phyloP scores from a whole-genome alignment of 2,113 vertebrate genomes.

The Alces alces region DNA sequence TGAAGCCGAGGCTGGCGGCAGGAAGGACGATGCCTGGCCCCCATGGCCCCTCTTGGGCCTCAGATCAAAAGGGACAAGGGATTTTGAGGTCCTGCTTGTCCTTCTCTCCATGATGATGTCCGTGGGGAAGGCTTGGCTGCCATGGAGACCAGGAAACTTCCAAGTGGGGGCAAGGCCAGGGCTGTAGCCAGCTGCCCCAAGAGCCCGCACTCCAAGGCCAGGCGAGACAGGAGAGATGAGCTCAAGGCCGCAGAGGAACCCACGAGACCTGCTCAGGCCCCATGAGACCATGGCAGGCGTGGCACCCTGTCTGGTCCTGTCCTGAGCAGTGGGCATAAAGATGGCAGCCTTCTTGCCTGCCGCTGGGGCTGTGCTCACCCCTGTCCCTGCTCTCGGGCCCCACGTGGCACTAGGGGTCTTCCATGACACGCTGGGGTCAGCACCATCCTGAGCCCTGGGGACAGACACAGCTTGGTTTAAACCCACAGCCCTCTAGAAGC shows the following conservation, averaged over 20 bases:
- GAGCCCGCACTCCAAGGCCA: too few species aligned
- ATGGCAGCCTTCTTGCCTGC: neutral
- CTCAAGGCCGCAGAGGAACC: neutral
- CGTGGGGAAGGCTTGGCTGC: neutral
- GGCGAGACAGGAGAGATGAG: neutral
- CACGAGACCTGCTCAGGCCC: neutral
- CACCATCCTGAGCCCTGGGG: too few species aligned
- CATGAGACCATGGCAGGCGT: fast-evolving
- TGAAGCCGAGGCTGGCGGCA: neutral
- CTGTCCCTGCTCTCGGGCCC: fast-evolving
- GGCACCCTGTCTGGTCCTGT: neutral
- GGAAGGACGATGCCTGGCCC: neutral
- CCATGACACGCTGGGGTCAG: neutral
- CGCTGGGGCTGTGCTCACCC: neutral
- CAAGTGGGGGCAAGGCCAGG: neutral
- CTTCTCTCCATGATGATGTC: neutral
- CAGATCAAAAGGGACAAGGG: neutral
- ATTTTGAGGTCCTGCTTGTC: neutral
- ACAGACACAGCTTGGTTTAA: neutral
- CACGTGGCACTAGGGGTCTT: fast-evolving
- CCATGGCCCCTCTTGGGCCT: neutral
- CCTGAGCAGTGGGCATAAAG: too few species aligned
- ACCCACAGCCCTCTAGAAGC: neutral
- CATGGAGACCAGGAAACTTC: neutral
- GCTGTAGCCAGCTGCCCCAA: neutral